Evolutionary conservation across 2,113 vertebrate genomes (phyloP).

Genomic region (Cettia cetti): DNA sequence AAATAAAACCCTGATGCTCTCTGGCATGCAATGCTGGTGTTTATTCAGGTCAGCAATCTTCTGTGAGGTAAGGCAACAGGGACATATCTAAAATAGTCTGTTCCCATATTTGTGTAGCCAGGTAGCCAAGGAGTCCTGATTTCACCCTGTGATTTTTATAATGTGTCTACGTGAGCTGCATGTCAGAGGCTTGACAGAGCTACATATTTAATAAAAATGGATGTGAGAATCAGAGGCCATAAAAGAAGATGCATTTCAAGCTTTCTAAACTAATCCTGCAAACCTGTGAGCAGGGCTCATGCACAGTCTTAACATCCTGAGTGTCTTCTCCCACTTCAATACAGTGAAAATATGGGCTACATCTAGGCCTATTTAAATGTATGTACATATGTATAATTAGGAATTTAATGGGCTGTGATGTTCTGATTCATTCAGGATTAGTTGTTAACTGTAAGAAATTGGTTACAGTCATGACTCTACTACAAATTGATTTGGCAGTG

Average conservation of each 20-base stretch:
- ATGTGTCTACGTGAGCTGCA: not conserved
- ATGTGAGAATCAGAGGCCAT: not conserved
- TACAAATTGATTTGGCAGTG: constrained; percentile 43
- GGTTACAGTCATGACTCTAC: constrained; percentile 43
- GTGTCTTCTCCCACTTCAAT: not conserved
- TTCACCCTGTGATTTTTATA: constrained; percentile 24
- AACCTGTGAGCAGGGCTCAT: not conserved
- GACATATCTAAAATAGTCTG: not conserved
- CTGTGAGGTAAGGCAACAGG: not conserved
- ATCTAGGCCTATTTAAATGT: constrained; percentile 45
- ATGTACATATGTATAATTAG: constrained; percentile 56
- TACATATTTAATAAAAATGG: constrained; percentile 27
- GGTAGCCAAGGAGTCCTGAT: not conserved
- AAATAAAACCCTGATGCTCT: not conserved
- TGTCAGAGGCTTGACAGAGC: not conserved
- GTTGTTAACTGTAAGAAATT: constrained; percentile 62
- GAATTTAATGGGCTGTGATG: constrained; percentile 59
- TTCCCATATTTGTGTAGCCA: not conserved
- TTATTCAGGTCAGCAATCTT: constrained; percentile 26
- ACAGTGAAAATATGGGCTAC: constrained; percentile 46
- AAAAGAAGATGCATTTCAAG: not conserved
- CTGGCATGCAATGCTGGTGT: not conserved
- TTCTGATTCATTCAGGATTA: constrained; percentile 67
- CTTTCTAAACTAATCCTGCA: not conserved
- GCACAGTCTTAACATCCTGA: not conserved